Evolutionary conservation across 2,797 vertebrate species (phyloP).

Genomic region (Pseudochirops corinnae): DNA sequence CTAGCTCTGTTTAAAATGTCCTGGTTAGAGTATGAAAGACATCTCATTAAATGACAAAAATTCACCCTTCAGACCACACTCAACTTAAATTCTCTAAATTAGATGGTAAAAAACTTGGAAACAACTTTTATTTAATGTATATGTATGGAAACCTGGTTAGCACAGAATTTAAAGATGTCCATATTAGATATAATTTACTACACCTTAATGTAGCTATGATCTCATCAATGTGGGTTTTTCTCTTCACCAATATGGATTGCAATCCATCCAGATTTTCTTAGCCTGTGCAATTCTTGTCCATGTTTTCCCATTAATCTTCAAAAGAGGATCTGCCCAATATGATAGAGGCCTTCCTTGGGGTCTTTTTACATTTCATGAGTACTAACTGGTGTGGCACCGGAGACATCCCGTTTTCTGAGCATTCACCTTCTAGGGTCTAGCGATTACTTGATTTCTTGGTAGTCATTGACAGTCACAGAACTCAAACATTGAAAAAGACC

Average conservation of each 20-base stretch:
- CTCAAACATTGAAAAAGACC: not conserved
- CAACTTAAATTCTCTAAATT: conserved; percentile 73
- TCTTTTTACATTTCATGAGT: not conserved
- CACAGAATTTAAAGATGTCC: conserved; percentile 43
- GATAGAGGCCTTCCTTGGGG: not conserved
- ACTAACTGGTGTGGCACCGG: not conserved
- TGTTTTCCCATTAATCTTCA: not conserved
- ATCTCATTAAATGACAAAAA: conserved; percentile 74
- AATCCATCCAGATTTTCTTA: not conserved
- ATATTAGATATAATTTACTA: conserved; percentile 57
- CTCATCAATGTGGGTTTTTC: not conserved
- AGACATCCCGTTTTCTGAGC: too few species aligned
- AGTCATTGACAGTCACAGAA: not conserved
- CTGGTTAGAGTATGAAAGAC: conserved; percentile 71
- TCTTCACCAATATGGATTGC: not conserved
- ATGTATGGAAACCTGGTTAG: conserved; percentile 64
- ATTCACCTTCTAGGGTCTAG: not conserved
- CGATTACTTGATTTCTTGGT: not conserved
- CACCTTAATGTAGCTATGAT: conserved; percentile 60
- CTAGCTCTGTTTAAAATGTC: conserved; percentile 75
- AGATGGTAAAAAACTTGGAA: conserved; percentile 68
- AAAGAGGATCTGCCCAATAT: not conserved
- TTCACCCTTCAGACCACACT: conserved; percentile 66
- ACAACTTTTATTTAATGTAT: conserved; percentile 71
- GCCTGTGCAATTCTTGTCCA: not conserved